Conservation (phyloP, 2,888 invertebrate species). For the Eupithecia pulchellata region DNA sequence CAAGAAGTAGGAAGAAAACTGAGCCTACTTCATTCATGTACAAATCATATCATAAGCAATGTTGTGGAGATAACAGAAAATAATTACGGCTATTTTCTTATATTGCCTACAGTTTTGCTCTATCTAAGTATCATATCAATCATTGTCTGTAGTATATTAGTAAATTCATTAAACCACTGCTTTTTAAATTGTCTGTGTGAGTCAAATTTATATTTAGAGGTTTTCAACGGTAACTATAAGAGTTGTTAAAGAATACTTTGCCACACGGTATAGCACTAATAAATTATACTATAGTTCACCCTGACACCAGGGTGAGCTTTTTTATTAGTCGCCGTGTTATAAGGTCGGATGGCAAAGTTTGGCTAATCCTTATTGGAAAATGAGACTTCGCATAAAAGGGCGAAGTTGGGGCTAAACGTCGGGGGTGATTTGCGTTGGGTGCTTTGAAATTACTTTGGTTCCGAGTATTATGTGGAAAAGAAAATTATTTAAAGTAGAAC, state of each 20-base stretch:
- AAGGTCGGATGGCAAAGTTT: slow-evolving; percentile 29
- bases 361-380: slow-evolving; percentile 28
- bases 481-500: neutral
- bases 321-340: slow-evolving; percentile 26
- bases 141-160: no score
- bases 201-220: neutral
- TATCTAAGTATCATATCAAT: no score
- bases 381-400: slow-evolving; percentile 21
- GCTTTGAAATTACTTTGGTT: neutral
- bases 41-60: no score
- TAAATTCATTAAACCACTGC: no score
- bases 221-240: slow-evolving; percentile 4
- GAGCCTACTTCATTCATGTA: no score
- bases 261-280: no score
- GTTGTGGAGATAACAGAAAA: neutral
- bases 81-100: neutral
- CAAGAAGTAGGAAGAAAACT: neutral
- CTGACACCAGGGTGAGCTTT: slow-evolving; percentile 32
- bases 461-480: neutral
- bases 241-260: slow-evolving; percentile 9
- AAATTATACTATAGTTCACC: no score
- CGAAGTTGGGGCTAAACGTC: slow-evolving; percentile 17
- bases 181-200: no score
- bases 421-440: neutral
- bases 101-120: no score